These are phyloP conservation scores for Enteromius argenteus DNA, from an alignment of 2,797 vertebrate species.

Conservation along the genomic window DNA sequence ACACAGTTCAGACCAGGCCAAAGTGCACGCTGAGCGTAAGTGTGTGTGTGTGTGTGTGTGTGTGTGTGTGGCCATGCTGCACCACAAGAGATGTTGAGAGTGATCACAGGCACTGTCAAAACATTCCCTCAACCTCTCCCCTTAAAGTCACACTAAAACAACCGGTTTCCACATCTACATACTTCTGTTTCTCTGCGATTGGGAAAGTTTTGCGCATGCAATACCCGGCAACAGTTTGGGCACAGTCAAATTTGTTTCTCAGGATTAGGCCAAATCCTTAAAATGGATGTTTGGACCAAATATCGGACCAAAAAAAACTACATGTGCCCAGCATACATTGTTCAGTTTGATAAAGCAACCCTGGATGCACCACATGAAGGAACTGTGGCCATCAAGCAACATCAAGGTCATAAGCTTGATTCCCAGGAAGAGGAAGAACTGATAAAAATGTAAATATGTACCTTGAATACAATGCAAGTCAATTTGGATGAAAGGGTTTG, in stretches of 20 bases:
- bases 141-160: constrained; percentile 5
- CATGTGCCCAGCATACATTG: neutral
- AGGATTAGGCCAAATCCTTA: neutral
- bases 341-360: neutral
- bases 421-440: neutral
- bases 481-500: neutral
- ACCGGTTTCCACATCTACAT: neutral
- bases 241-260: neutral
- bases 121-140: constrained; percentile 34
- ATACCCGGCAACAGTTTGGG: neutral
- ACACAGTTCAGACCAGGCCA: constrained; percentile 53
- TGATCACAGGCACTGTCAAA: constrained; percentile 42
- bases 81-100: constrained; percentile 27
- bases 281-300: neutral
- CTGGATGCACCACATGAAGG: neutral
- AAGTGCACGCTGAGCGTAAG: constrained; percentile 41
- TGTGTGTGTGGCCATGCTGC: constrained; percentile 20
- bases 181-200: neutral
- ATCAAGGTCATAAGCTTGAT: neutral
- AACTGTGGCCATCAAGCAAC: neutral
- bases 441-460: neutral
- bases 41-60: neutral
- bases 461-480: neutral
- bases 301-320: no score
- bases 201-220: neutral